Conservation (phyloP, 2,888 invertebrate species). For the Tenthredo mesomela region DNA sequence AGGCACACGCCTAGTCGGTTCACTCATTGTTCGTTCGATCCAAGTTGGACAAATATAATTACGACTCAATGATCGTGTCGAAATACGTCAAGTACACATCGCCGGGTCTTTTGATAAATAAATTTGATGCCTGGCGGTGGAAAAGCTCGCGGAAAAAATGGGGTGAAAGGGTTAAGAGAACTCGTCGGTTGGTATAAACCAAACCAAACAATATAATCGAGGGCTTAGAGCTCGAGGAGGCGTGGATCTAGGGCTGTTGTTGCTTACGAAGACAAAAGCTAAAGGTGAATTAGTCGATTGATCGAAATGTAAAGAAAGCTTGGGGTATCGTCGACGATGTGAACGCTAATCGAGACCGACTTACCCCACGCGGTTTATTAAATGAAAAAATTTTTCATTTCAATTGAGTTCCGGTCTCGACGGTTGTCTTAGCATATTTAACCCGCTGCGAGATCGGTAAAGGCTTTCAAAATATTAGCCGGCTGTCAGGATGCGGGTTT, state of each 20-base stretch:
- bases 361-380: neutral
- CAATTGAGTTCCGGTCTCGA: neutral
- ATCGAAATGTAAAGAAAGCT: constrained; percentile 15
- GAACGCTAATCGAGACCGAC: constrained; percentile 26
- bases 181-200: neutral
- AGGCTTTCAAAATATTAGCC: constrained; percentile 42
- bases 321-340: neutral
- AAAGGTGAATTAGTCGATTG: constrained; percentile 31
- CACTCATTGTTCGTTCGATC: neutral
- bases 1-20: constrained; percentile 32
- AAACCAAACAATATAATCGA: constrained; percentile 14
- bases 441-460: constrained; percentile 6
- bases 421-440: neutral
- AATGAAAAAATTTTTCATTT: neutral
- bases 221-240: constrained; percentile 6
- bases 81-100: constrained; percentile 43
- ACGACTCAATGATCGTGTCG: constrained; percentile 46
- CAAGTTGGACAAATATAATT: constrained; percentile 43
- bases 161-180: constrained; percentile 22
- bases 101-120: neutral
- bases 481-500: constrained; percentile 40
- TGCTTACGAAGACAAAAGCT: constrained; percentile 4
- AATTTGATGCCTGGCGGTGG: neutral
- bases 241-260: constrained; percentile 4
- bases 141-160: neutral